Evolutionary conservation across 2,888 invertebrate species (phyloP).

Genomic region (Phasia obesa): DNA sequence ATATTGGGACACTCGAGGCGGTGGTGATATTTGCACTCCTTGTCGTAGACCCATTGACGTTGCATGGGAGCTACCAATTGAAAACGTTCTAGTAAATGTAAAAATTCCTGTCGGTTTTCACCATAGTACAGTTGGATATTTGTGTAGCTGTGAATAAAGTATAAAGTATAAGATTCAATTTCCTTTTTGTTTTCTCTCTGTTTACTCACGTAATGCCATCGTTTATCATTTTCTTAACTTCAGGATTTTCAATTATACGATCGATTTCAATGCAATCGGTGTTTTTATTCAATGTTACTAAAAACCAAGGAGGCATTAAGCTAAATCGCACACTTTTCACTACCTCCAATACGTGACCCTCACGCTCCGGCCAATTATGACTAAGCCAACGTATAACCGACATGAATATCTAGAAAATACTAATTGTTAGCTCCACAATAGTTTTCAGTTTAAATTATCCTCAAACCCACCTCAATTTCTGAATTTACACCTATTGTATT

Average conservation of each 20-base stretch:
- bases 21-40: constrained; percentile 80
- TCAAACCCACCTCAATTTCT: constrained; percentile 82
- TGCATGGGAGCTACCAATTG: constrained; percentile 88
- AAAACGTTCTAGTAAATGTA: constrained; percentile 87
- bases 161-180: neutral
- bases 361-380: constrained; percentile 87
- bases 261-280: constrained; percentile 88
- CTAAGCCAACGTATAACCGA: constrained; percentile 91
- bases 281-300: constrained; percentile 90
- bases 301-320: constrained; percentile 90
- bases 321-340: constrained; percentile 90
- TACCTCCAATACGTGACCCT: constrained; percentile 84
- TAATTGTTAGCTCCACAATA: neutral
- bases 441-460: neutral
- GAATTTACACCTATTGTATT: constrained; percentile 90
- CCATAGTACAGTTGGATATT: constrained; percentile 90
- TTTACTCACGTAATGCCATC: constrained; percentile 89
- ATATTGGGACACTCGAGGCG: constrained; percentile 77
- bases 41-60: constrained; percentile 88
- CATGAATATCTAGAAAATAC: constrained; percentile 86
- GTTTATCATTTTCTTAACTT: constrained; percentile 90
- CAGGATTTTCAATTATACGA: constrained; percentile 86
- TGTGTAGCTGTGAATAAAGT: constrained; percentile 85
- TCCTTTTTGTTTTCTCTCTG: neutral
- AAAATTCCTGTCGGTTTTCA: constrained; percentile 88